Evolutionary conservation across 2,113 vertebrate species (phyloP), one percentile per base, ranked within the genome.

Genomic region (Chlamydotis undulata): DNA sequence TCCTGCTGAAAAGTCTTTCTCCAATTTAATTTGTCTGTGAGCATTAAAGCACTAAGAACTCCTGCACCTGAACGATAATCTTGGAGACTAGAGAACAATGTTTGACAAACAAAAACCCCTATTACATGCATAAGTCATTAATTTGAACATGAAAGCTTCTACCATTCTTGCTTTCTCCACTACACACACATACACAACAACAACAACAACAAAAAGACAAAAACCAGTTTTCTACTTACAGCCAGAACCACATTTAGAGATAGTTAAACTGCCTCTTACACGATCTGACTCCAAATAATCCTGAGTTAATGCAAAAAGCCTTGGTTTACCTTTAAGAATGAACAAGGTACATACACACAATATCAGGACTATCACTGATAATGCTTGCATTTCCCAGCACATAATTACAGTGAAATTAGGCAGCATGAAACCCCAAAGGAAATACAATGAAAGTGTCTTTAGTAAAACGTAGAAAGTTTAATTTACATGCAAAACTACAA

Each of bases 381-480:
- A 3, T 35, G 26, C 49, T 2, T 79, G 37, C 26, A 18, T 41
- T 73, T 64, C 55, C 43, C 75, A 43, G 24, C 12, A 21, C 4
- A 3, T 35, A 82, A 33, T 92, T 50, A 65, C 14, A 83, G 55
- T 64, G 60, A 80, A 92, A 75, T 37, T 52, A 73, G 2, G 10
- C 35, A 78, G 29, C 35, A 41, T 31, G 57, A 85, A 94, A 93
- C 22, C 15, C 16, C 74, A 65, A 89, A 91, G 25, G 50, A 87
- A 93, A 89, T 73, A 53, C 70, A 95, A 37, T 19, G 4, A 49
- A 52, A 75, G 19, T 22, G 4, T 50, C 56, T 93, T 95, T 95
- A 97, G 94, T 96, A 98, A 98, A 98, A 98, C 7, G 76, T 97
- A 98, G 91, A 98, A 97, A 98, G 70, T 98, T 98, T 98, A 98